Conservation (phyloP, 2,113 vertebrate species). For the Microtus ochrogaster region DNA sequence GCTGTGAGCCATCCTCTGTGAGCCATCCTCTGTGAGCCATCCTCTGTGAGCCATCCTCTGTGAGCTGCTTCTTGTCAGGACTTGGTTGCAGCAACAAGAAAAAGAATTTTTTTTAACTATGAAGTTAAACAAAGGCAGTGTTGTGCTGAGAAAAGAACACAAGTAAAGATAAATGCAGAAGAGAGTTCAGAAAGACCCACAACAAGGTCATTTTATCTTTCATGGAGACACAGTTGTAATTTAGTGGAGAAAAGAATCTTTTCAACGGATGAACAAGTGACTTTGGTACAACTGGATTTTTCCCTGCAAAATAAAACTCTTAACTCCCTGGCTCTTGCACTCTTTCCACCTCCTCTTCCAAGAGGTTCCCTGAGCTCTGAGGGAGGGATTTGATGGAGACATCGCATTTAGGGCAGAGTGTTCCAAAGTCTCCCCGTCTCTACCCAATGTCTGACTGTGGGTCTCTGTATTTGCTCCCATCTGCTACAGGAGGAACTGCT, state of each 20-base stretch:
- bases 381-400: neutral
- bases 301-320: neutral
- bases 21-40: neutral
- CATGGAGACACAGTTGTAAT: neutral
- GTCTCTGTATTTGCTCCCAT: neutral
- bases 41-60: neutral
- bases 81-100: neutral
- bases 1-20: neutral
- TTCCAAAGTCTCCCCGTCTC: neutral
- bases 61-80: neutral
- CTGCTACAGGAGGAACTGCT: neutral
- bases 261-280: slow-evolving; percentile 48
- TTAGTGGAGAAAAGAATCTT: neutral
- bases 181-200: slow-evolving; percentile 11
- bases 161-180: neutral
- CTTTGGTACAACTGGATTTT: neutral
- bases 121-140: slow-evolving; percentile 39
- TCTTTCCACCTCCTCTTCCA: neutral
- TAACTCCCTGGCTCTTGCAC: neutral
- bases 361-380: neutral
- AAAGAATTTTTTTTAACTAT: neutral
- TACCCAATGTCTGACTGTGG: neutral
- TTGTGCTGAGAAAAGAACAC: neutral
- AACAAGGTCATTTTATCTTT: slow-evolving; percentile 19
- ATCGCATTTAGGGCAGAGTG: neutral